Evolutionary conservation across 2,888 invertebrate genomes (phyloP).

Genomic region (Lottia gigantea): DNA sequence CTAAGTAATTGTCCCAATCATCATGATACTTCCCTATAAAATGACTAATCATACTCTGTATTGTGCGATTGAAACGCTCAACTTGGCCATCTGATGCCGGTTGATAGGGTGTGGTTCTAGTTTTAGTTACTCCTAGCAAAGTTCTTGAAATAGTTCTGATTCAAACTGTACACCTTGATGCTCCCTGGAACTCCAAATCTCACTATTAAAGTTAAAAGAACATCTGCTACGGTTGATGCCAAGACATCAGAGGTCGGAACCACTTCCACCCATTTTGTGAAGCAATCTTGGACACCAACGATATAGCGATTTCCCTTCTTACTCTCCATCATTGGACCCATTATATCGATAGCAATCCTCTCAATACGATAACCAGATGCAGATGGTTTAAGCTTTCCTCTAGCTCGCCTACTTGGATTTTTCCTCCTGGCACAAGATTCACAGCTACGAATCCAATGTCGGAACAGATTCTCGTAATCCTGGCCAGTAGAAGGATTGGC

Average conservation of each 20-base stretch:
- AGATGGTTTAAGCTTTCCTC: neutral
- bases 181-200: neutral
- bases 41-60: no score
- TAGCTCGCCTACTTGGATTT: neutral
- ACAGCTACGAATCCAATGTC: neutral
- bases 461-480: neutral
- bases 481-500: neutral
- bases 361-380: neutral
- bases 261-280: conserved; percentile 11
- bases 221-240: conserved; percentile 9
- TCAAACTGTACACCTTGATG: conserved; percentile 1
- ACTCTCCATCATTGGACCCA: no score
- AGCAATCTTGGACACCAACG: conserved; percentile 8
- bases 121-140: neutral
- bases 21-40: no score
- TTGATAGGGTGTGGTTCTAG: no score
- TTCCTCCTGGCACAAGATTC: neutral
- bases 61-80: no score
- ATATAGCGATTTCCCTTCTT: conserved; percentile 2
- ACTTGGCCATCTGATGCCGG: no score
- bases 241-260: neutral
- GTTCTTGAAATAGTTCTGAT: no score
- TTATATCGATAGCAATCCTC: conserved; percentile 8
- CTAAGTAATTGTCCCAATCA: no score
- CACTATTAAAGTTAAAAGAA: neutral